Evolutionary conservation across 2,113 vertebrate species (phyloP), one percentile per base, ranked within the genome.

Genomic region (Ammodytes dubius): DNA sequence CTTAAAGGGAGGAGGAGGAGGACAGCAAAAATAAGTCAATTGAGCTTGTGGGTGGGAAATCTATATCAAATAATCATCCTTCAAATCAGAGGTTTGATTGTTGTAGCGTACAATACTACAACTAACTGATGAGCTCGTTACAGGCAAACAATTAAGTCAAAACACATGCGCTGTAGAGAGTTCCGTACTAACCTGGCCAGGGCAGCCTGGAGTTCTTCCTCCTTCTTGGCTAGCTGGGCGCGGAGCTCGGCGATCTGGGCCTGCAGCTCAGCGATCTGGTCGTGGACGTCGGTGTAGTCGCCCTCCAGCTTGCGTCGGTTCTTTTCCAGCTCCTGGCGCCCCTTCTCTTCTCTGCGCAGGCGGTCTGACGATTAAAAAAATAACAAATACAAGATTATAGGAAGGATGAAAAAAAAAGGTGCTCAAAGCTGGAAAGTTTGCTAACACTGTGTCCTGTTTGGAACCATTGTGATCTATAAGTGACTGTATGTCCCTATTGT

Each of bases 241-340:
- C 98, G 97, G 61, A 99, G 97, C 88, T 99, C 98, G 0, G 97
- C 97, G 1, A 99, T 98, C 95, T 99, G 98, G 17, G 97, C 98
- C 93, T 99, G 98, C 57, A 99, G 96, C 91, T 99, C 98, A 0
- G 98, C 95, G 3, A 99, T 97, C 93, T 99, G 98, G 92, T 99
- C 98, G 0, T 93, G 95, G 4, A 96, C 94, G 79, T 99, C 98
- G 0, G 95, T 97, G 78, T 96, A 97, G 89, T 99, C 98, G 0
- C 98, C 98, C 74, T 99, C 98, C 81, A 98, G 95, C 89, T 99
- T 99, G 71, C 98, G 96, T 6, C 98, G 93, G 82, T 97, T 99
- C 95, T 99, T 99, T 91, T 99, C 98, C 92, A 99, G 88, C 86
- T 99, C 98, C 77, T 99, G 98, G 0, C 98, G 96, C 76, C 94